A percentile compares a stretch with the other conserved stretches of the same genome.
Conservation (phyloP, 2,888 invertebrate species). For the Eristalis pertinax region DNA sequence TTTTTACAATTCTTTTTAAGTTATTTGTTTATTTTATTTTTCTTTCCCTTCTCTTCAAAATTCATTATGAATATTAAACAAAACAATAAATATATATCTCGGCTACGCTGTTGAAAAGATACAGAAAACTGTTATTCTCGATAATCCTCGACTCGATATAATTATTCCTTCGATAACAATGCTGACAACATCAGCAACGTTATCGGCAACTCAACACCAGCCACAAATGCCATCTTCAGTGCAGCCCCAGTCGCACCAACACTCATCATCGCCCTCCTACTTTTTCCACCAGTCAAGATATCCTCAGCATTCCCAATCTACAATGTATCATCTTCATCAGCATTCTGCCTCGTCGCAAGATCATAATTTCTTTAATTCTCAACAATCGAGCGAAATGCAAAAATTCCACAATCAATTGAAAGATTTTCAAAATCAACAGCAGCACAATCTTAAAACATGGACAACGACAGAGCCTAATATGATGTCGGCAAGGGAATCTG, state of each 20-base stretch:
- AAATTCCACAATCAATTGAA: constrained; percentile 57
- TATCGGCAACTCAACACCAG: constrained; percentile 76
- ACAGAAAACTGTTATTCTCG: constrained; percentile 77
- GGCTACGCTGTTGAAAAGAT: constrained; percentile 40
- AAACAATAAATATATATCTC: constrained; percentile 29
- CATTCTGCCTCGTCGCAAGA: constrained; percentile 50
- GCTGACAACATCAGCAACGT: constrained; percentile 75
- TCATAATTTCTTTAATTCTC: constrained; percentile 50
- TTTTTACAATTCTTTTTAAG: constrained; percentile 76
- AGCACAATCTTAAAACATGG: constrained; percentile 71
- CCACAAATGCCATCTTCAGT: constrained; percentile 74
- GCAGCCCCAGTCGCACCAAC: constrained; percentile 38
- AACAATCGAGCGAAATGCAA: constrained; percentile 40
- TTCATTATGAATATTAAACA: constrained; percentile 33
- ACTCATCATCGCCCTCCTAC: constrained; percentile 40
- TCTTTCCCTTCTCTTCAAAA: constrained; percentile 73
- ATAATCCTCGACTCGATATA: constrained; percentile 75
- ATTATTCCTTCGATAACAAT: constrained; percentile 74
- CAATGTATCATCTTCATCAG: constrained; percentile 59
- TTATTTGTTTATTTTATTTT: constrained; percentile 75
- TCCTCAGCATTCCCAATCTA: constrained; percentile 60
- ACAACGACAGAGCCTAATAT: constrained; percentile 42
- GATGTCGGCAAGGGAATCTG: constrained; percentile 56
- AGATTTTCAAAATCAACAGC: constrained; percentile 61
- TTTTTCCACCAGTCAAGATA: constrained; percentile 62